Base-by-base conservation (phyloP, 2,797 vertebrate genomes). In the Tympanoctomys barrerae region DNA sequence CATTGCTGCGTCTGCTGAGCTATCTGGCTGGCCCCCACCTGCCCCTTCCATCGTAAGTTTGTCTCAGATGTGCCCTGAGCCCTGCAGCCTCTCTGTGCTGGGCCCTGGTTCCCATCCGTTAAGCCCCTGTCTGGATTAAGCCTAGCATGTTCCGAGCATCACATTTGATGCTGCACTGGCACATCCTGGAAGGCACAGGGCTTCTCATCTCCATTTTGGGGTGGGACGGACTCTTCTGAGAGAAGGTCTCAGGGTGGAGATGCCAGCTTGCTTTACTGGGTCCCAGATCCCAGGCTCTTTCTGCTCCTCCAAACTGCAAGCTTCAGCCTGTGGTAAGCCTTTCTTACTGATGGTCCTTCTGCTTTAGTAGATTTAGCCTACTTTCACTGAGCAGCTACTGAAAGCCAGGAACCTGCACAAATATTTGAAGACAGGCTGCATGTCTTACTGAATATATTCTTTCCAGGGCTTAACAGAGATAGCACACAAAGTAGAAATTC, bases 381-480 rank as follows among this genome's bases (percentile, higher is more conserved):
- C 11, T 70, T 86, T 84, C 59, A 57, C 21, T 93, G n/a, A 92
- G 22, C 22, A 57, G 64, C 64, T 82, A 1, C 64, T 73, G 1
- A 79, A 22, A 36, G 18, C 46, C 75, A 89, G 70, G 70, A 61
- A 52, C 7, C 54, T n/a, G 39, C 22, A 68, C 57, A 75, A 62
- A 79, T 68, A 85, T 26, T 39, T 92, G 80, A 85, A 70, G 57
- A 12, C 8, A 78, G 36, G 5, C 68, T 83, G 36, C 88, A 5
- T 71, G 36, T 90, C 79, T 80, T 73, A 28, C 28, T 93, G 66
- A 54, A 9, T 66, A 12, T 83, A 36, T 83, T 92, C 46, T 78
- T 49, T 75, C 62, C 16, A 89, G 57, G n/a, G 89, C 28, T 78
- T 95, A 81, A 64, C 26, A 82, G 84, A 77, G n/a, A 89, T 52